Evolutionary conservation across 2,888 invertebrate genomes (phyloP).

Genomic region (Uropetala carovei): DNA sequence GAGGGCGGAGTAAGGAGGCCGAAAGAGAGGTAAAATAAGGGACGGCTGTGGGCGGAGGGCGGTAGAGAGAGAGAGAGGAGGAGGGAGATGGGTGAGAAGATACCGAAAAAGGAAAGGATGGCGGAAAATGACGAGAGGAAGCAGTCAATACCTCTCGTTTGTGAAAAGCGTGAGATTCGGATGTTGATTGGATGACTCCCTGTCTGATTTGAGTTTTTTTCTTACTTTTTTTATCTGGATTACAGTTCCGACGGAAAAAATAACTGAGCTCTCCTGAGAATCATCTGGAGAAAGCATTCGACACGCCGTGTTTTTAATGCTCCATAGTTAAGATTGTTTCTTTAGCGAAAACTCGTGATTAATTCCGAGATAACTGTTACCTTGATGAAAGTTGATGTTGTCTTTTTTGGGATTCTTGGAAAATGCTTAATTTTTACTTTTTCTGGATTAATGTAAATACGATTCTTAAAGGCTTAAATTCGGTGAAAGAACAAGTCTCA

Average conservation of each 20-base stretch:
- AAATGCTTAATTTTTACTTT: background rate
- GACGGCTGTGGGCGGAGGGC: background rate
- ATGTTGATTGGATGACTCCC: constrained; percentile 55
- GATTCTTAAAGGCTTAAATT: too few species aligned
- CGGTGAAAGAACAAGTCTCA: too few species aligned
- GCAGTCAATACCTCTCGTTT: constrained; percentile 47
- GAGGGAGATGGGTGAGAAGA: background rate
- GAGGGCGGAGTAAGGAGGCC: background rate
- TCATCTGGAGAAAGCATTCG: background rate
- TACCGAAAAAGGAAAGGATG: constrained; percentile 18
- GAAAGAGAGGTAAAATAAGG: background rate
- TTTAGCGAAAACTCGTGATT: background rate
- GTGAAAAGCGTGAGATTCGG: constrained; percentile 48
- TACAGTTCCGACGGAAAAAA: background rate
- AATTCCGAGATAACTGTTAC: background rate
- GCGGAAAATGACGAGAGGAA: constrained; percentile 35
- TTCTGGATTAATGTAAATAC: background rate
- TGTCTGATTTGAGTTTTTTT: background rate
- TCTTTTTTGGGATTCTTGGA: background rate
- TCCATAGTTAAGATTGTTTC: background rate
- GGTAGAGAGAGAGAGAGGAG: background rate
- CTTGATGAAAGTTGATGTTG: background rate
- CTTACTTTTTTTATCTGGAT: background rate
- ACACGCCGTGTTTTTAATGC: background rate
- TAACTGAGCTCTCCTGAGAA: background rate